phyloP scores from a whole-genome alignment of 2,113 vertebrate genomes.

The Hydrolagus affinis region DNA sequence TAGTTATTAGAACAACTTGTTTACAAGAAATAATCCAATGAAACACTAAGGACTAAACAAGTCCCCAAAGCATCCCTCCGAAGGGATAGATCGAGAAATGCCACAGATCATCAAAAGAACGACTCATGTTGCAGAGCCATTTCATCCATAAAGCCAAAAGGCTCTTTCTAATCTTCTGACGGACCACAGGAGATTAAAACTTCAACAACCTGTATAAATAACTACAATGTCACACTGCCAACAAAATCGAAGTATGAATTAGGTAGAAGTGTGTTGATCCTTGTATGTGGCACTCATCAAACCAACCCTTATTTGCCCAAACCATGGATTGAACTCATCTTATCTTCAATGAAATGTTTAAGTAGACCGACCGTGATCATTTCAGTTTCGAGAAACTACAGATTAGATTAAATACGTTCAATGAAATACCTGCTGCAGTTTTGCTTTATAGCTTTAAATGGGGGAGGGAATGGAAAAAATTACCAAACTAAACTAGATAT shows the following conservation, averaged over 20 bases:
- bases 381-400: too few relatives aligned
- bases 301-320: neutral
- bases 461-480: too few relatives aligned
- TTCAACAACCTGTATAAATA: neutral
- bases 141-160: neutral
- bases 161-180: neutral
- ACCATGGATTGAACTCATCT: neutral
- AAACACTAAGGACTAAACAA: too few relatives aligned
- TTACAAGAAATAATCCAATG: too few relatives aligned
- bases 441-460: too few relatives aligned
- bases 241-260: neutral
- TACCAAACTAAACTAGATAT: too few relatives aligned
- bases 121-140: neutral
- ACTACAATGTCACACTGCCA: neutral
- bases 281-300: neutral
- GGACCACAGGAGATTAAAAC: neutral
- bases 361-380: too few relatives aligned
- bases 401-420: too few relatives aligned
- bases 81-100: neutral
- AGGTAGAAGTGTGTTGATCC: neutral
- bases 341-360: too few relatives aligned
- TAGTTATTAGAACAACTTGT: too few relatives aligned
- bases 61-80: neutral
- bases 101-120: neutral
- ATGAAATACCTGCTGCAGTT: too few relatives aligned